phyloP scores from a whole-genome alignment of 2,797 vertebrate genomes.

The Erpetoichthys calabaricus region DNA sequence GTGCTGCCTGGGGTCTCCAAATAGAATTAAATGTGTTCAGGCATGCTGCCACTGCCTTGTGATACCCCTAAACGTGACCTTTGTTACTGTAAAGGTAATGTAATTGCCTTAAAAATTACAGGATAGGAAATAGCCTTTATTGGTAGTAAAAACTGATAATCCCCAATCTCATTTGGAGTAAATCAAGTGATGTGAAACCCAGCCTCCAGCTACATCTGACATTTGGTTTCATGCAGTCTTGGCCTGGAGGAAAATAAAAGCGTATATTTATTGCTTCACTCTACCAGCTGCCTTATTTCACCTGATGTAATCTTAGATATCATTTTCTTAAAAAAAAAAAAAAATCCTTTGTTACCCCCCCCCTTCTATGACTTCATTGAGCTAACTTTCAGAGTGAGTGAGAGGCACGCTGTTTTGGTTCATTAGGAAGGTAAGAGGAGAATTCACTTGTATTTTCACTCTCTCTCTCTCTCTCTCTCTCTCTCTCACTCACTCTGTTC shows the following conservation, averaged over 20 bases:
- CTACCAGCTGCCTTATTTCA: slow-evolving; percentile 47
- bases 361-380: slow-evolving; percentile 31
- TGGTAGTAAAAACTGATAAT: too few species aligned
- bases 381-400: slow-evolving; percentile 26
- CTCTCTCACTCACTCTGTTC: slow-evolving; percentile 9
- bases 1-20: too few species aligned
- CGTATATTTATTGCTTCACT: slow-evolving; percentile 61
- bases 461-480: slow-evolving; percentile 21
- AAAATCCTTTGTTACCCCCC: slow-evolving; percentile 44
- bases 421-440: slow-evolving; percentile 66
- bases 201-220: slow-evolving; percentile 46
- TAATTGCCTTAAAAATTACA: too few species aligned
- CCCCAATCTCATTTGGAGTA: too few species aligned
- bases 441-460: slow-evolving; percentile 43
- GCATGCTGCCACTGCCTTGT: too few species aligned
- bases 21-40: too few species aligned
- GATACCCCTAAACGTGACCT: too few species aligned
- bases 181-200: slow-evolving; percentile 30
- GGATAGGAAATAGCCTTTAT: too few species aligned
- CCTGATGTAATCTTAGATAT: slow-evolving; percentile 60
- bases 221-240: slow-evolving; percentile 47
- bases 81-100: too few species aligned
- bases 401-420: slow-evolving; percentile 58
- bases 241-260: slow-evolving; percentile 48
- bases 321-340: slow-evolving; percentile 33